Conservation (phyloP, 1,140 invertebrate species). For the Heterodera schachtii region DNA sequence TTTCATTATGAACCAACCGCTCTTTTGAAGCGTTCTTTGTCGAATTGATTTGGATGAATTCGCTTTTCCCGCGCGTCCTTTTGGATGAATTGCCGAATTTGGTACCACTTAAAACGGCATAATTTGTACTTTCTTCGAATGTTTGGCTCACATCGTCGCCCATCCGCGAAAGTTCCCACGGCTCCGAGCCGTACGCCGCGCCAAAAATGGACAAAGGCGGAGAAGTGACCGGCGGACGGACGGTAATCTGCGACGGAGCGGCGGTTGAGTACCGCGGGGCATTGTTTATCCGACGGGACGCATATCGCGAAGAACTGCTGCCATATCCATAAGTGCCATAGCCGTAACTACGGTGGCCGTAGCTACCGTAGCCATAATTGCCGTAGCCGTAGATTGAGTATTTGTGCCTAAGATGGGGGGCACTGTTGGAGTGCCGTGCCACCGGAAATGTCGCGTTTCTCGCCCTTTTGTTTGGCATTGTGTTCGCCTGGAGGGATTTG, state of each 20-base stretch:
- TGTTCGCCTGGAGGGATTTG: neutral
- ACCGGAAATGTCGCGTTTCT: neutral
- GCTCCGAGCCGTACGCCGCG: neutral
- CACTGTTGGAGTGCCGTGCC: neutral
- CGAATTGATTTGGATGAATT: conserved; percentile 26
- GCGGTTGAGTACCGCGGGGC: too few relatives aligned
- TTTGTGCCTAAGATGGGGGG: neutral
- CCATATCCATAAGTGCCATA: too few relatives aligned
- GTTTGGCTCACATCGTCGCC: neutral
- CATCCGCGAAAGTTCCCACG: neutral
- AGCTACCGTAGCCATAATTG: neutral
- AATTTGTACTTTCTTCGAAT: neutral
- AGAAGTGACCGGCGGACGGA: neutral
- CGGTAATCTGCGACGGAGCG: too few relatives aligned
- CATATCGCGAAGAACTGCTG: too few relatives aligned
- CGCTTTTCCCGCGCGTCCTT: neutral
- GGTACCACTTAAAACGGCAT: neutral
- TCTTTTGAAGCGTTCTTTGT: conserved; percentile 35
- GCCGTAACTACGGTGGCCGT: too few relatives aligned
- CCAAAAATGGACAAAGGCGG: neutral
- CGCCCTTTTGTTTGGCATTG: neutral
- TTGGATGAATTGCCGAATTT: conserved; percentile 27
- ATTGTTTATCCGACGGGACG: too few relatives aligned
- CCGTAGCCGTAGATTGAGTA: neutral
- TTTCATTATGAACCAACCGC: conserved; percentile 18